Percentiles rank a stretch among this genome's conserved stretches.
These are phyloP conservation scores for Ceramica pisi DNA, from an alignment of 2,888 invertebrate genomes.

Conservation along the genomic window DNA sequence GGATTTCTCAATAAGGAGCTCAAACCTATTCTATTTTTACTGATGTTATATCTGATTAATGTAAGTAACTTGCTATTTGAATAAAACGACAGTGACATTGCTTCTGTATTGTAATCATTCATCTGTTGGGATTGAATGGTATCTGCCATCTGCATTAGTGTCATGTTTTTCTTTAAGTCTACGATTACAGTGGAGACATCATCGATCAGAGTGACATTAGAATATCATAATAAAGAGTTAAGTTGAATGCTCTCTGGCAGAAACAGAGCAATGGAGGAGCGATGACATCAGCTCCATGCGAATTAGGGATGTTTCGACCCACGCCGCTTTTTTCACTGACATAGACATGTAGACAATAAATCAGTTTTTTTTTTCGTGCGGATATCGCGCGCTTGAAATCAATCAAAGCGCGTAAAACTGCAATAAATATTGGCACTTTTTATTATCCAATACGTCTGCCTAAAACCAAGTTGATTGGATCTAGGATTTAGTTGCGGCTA, in stretches of 20 bases:
- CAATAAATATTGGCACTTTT: slow-evolving; percentile 44
- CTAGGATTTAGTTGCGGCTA: slow-evolving; percentile 7
- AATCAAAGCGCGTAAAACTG: slow-evolving; percentile 19
- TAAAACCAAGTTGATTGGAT: slow-evolving; percentile 10
- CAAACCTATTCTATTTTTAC: neutral
- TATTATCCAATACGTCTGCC: neutral
- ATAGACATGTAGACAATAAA: slow-evolving; percentile 36
- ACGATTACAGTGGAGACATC: slow-evolving; percentile 58
- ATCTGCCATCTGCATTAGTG: slow-evolving; percentile 62
- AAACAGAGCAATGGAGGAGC: slow-evolving; percentile 52
- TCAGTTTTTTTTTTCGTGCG: slow-evolving; percentile 33
- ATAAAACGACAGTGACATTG: slow-evolving; percentile 15
- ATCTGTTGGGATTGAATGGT: slow-evolving; percentile 63
- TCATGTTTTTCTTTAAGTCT: slow-evolving; percentile 59
- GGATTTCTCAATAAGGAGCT: slow-evolving; percentile 3
- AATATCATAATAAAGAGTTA: slow-evolving; percentile 61
- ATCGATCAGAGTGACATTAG: slow-evolving; percentile 70
- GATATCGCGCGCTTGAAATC: slow-evolving; percentile 23
- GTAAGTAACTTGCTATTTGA: slow-evolving; percentile 3
- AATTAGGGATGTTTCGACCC: slow-evolving; percentile 68
- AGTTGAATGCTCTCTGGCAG: slow-evolving; percentile 74
- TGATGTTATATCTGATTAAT: slow-evolving; percentile 18
- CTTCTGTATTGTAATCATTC: slow-evolving; percentile 41
- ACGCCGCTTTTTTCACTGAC: slow-evolving; percentile 46
- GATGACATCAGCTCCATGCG: slow-evolving; percentile 69